These are phyloP conservation scores for Campoletis sonorensis DNA, from an alignment of 1,140 invertebrate species.

Conservation along the genomic window DNA sequence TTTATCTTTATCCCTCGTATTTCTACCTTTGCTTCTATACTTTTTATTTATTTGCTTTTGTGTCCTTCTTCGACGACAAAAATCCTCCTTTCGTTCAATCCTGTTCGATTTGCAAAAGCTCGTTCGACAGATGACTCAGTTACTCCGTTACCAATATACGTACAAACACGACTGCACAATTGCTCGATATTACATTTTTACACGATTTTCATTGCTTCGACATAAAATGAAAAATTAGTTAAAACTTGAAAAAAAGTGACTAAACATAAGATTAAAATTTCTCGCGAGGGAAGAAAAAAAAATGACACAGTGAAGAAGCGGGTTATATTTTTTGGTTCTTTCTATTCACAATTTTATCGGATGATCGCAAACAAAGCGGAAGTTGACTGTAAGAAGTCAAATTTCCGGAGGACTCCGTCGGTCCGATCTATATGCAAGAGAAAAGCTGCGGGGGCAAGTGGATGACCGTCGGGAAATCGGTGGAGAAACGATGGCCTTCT, in stretches of 20 bases:
- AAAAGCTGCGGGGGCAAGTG: conserved; percentile 2
- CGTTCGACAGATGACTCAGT: no score
- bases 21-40: not conserved
- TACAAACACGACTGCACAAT: no score
- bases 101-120: no score
- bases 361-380: conserved; percentile 1
- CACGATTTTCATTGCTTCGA: no score
- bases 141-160: no score
- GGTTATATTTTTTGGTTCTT: not conserved
- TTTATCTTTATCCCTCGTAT: not conserved
- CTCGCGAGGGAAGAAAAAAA: no score
- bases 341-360: not conserved
- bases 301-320: not conserved
- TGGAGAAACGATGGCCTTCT: not conserved
- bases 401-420: conserved; percentile 13
- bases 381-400: conserved; percentile 4
- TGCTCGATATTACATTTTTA: no score
- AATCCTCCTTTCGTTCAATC: not conserved
- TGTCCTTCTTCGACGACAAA: not conserved
- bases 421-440: not conserved
- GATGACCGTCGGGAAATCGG: conserved; percentile 37
- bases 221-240: not conserved
- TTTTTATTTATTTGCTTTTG: not conserved
- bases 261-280: no score
- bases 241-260: not conserved